phyloP scores from a whole-genome alignment of 2,113 vertebrate genomes.

The Balaeniceps rex region DNA sequence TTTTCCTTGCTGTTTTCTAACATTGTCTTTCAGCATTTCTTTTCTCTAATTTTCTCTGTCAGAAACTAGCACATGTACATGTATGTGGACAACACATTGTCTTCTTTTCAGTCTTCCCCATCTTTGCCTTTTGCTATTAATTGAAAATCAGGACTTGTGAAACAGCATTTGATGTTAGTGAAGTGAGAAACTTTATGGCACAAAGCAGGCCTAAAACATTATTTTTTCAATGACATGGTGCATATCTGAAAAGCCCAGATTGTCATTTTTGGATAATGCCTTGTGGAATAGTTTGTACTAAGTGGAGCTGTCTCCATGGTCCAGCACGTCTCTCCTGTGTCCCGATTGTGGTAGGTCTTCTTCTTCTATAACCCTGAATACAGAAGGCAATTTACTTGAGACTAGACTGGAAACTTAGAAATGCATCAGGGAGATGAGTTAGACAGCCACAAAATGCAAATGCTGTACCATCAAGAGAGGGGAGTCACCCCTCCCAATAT shows the following conservation, averaged over 20 bases:
- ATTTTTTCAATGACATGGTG: not conserved
- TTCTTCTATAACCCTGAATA: not conserved
- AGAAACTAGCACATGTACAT: not conserved
- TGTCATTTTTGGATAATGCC: not conserved
- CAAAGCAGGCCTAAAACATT: not conserved
- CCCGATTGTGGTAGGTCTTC: not conserved
- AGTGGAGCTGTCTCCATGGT: not conserved
- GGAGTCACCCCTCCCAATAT: not conserved
- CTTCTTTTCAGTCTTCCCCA: not conserved
- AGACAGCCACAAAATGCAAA: not conserved
- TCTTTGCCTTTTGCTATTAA: not conserved
- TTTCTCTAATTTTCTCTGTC: not conserved
- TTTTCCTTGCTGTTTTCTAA: not conserved
- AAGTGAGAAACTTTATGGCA: not conserved
- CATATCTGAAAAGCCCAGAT: not conserved
- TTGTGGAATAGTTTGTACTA: not conserved
- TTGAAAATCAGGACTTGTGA: not conserved
- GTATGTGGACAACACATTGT: not conserved
- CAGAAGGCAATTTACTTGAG: not conserved
- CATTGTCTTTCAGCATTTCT: not conserved
- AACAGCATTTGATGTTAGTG: not conserved
- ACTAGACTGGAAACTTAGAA: not conserved
- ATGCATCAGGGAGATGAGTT: not conserved
- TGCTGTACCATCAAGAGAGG: not conserved
- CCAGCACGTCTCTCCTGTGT: not conserved